Base-by-base conservation (phyloP, 2,113 vertebrate species). In the Alouatta palliata region DNA sequence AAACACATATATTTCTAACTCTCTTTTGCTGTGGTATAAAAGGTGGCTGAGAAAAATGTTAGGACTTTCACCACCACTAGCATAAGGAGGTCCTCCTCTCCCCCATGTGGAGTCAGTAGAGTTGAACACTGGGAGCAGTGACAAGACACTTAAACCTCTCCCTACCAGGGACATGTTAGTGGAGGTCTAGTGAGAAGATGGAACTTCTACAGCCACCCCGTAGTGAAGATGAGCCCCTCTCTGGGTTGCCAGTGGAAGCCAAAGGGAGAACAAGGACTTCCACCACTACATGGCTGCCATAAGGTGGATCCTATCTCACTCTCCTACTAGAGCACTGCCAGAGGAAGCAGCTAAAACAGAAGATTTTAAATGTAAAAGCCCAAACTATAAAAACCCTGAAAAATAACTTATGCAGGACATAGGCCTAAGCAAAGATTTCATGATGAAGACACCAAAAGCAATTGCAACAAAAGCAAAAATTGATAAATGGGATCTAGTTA, bases 121-220 rank as follows among this genome's bases (percentile, higher is more conserved):
- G 8, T 27, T n/a, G 37, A 49, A 49, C 17, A 0, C 17, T 40
- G 27, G 13, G n/a, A 64, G 45, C 17, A 43, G 16, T 30, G 23
- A 30, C 4, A 27, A 61, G 3, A 21, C 12, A 11, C 13, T 64
- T 11, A 5, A 49, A 45, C 19, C 3, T 49, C 35, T 64, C 12
- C 25, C 35, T 25, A 4, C 5, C 12, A 52, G 5, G 7, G 0
- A 23, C 3, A 0, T 8, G 27, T 45, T 37, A 58, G 23, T 37
- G 25, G 49, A 58, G 32, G 56, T 40, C 21, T 23, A 19, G 19
- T 19, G 27, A 37, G 32, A 21, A 80, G 6, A 10, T 30, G 21
- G 16, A 40, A 56, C 25, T 61, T 91, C 16, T 8, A 13, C 4
- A 23, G n/a, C 30, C 17, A 21, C 16, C 16, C 8, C 14, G 11